Evolutionary conservation across 2,797 vertebrate genomes (phyloP), one percentile per base, ranked within the genome.

Genomic region (Cetoscarus ocellatus): DNA sequence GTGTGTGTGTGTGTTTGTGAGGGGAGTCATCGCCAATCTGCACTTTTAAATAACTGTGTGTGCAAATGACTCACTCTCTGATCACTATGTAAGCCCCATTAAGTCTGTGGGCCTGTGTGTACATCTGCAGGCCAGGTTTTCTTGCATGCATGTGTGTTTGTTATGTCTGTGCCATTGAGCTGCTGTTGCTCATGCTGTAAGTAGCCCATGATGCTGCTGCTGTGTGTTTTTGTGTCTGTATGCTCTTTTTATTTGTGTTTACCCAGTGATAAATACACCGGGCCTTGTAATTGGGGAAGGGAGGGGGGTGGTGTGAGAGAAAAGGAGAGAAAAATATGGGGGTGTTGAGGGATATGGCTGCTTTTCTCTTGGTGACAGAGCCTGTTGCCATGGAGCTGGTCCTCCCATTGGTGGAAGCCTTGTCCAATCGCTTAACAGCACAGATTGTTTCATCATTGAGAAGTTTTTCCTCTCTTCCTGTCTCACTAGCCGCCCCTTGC

Each of bases 321-420:
- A 73, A 75, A 72, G 57, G 65, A 85, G 76, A 85, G 79, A 84
- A 80, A 91, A 91, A 90, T 93, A 91, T 91, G 90, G 89, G 90
- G 91, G 91, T 91, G 90, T 92, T 88, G 85, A 91, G 89, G 86
- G 89, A 93, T 91, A 92, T 92, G 83, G 91, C 91, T 92, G 90
- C 67, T 93, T 96, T 94, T 95, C 96, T 93, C 95, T 91, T 97
- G 92, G 96, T 92, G 90, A 97, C 94, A 96, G 92, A 95, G 94
- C 93, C 83, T 91, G 96, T 99, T 98, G 95, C 97, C 93, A 97
- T 96, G 97, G 97, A 96, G 91, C 94, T 92, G 89, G 56, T 86
- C 61, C 88, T 93, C 90, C 87, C 79, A 97, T 97, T 98, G 97
- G 97, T 65, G 88, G 92, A 94, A 77, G 68, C 63, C 44, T 75